A percentile compares a stretch with the other conserved stretches of the same genome.
Conservation (phyloP, 2,113 vertebrate species). For the Toxotes jaculatrix region DNA sequence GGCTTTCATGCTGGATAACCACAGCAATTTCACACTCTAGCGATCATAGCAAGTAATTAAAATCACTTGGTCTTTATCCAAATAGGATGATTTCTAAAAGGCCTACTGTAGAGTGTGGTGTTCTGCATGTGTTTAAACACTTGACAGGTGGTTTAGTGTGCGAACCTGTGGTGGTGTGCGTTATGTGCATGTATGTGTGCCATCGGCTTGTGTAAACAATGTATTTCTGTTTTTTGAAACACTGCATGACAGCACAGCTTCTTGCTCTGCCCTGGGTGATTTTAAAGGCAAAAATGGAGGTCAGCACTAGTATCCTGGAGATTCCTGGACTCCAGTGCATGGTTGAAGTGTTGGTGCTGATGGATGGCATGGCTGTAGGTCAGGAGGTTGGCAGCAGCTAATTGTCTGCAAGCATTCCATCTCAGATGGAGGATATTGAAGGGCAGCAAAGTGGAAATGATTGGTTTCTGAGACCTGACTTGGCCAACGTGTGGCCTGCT, state of each 20-base stretch:
- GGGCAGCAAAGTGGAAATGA: constrained; percentile 67
- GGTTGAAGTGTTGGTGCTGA: constrained; percentile 42
- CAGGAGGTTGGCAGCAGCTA: constrained; percentile 57
- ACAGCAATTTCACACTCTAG: constrained; percentile 14
- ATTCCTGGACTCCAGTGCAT: constrained; percentile 9
- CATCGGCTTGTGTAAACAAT: not conserved
- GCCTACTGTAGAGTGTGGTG: not conserved
- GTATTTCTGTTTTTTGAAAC: not conserved
- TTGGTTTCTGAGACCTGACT: constrained; percentile 57
- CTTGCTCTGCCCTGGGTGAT: not conserved
- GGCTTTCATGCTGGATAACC: constrained; percentile 18
- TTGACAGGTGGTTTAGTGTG: not conserved
- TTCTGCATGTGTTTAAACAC: not conserved
- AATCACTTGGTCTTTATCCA: constrained; percentile 14
- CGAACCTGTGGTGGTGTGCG: not conserved
- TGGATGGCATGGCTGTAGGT: constrained; percentile 48
- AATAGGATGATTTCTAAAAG: not conserved
- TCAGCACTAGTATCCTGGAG: not conserved
- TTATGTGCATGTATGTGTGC: not conserved
- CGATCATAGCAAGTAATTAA: constrained; percentile 11
- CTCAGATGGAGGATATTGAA: constrained; percentile 48
- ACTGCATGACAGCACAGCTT: not conserved
- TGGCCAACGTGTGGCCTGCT: constrained; percentile 54
- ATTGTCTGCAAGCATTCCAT: constrained; percentile 64
- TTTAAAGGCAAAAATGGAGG: not conserved